Conservation (phyloP, 2,113 vertebrate genomes). For the Cepphus grylle region DNA sequence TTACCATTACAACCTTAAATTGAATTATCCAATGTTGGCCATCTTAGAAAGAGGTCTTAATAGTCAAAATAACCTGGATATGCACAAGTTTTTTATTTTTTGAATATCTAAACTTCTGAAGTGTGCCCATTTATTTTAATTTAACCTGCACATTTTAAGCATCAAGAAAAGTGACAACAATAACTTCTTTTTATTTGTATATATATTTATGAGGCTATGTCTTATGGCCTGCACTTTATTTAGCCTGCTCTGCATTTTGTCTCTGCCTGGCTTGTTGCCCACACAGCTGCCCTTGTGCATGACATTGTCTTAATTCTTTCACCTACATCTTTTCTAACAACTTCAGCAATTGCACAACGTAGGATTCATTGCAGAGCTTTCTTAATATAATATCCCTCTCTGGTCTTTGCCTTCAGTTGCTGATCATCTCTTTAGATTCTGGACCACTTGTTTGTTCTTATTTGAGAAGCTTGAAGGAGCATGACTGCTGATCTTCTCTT, state of each 20-base stretch:
- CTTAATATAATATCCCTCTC: neutral
- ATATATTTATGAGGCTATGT: neutral
- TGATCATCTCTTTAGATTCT: neutral
- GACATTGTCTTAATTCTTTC: slow-evolving; percentile 42
- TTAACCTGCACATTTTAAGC: neutral
- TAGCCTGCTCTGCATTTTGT: slow-evolving; percentile 23
- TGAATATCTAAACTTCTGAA: neutral
- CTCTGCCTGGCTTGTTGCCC: slow-evolving; percentile 17
- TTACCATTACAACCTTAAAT: neutral
- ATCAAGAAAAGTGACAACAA: neutral
- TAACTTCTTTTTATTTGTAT: neutral
- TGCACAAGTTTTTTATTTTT: neutral
- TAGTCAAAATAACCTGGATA: neutral
- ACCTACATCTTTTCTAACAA: slow-evolving; percentile 4
- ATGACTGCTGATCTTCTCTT: neutral
- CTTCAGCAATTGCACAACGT: neutral
- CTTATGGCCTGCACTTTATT: neutral
- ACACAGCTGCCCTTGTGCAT: slow-evolving; percentile 40
- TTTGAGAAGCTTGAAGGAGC: neutral
- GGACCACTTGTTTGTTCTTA: neutral
- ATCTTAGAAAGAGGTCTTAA: neutral
- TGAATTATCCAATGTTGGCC: neutral
- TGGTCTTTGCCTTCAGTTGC: neutral
- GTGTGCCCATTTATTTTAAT: neutral
- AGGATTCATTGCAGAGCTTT: neutral